Base-by-base conservation (phyloP, 1,140 invertebrate species). In the Aphidius gifuensis region DNA sequence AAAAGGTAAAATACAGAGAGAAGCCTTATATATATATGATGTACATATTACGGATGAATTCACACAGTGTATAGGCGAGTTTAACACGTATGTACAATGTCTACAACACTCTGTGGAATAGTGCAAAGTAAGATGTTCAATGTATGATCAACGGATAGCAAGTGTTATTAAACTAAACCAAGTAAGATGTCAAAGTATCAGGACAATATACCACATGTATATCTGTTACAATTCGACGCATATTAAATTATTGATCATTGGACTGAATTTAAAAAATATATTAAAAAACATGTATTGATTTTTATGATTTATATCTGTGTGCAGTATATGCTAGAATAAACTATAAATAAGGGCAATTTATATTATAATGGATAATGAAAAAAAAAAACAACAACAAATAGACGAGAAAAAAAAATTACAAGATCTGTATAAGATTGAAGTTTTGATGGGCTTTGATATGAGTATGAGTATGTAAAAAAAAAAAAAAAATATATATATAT, bases 161-260 rank as follows among this genome's bases (percentile, higher is more conserved):
- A 16, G 46, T 48, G 58, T 59, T 59, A 59, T 59, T 59, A 59
- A 59, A 59, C 32, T 59, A 44, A 50, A 48, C 46, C 16, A 23
- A 59, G 39, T 49, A 49, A 59, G 58, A 59, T 59, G 58, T 59
- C 58, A 45, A 59, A 42, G 6, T 23, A 32, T 11, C 11, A 53
- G 40, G 11, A 53, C 38, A 32, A 39, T 5, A 38, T 50, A 23
- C 32, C 38, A 53, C 16, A 16, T 16, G 16, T 39, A 32, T 40
- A 9, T 38, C 40, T 40, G 40, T 55, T 55, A 43, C 53, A 40
- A 55, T 55, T 43, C 39, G 40, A 55, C 53, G 53, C 32, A 43
- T 39, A 9, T n/a, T 6, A 42, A 40, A 38, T 42, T 55, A 43
- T 55, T 43, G 16, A 16, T 32, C 23, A 32, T 32, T 32, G 2